A percentile compares a stretch with the other conserved stretches of the same genome.
Conservation (phyloP, 2,797 vertebrate genomes). For the Acipenser ruthenus region DNA sequence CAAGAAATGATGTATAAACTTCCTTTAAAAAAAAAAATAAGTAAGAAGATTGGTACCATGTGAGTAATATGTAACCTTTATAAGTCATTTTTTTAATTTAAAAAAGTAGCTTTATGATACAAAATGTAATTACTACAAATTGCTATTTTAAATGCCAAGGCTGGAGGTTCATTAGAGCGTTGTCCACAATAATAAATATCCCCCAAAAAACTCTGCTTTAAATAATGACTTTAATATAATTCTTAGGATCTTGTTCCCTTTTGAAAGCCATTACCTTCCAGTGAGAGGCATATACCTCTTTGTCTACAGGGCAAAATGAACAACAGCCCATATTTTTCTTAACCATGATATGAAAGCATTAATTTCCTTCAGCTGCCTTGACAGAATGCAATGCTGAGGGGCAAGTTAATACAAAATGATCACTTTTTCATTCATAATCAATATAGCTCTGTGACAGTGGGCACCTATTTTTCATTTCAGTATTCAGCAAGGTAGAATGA, state of each 20-base stretch:
- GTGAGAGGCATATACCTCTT: slow-evolving; percentile 58
- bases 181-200: slow-evolving; percentile 60
- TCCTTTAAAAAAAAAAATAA: too few relatives aligned
- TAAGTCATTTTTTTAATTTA: slow-evolving; percentile 44
- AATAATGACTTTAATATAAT: slow-evolving; percentile 83
- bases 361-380: slow-evolving; percentile 68
- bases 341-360: slow-evolving; percentile 68
- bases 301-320: slow-evolving; percentile 71
- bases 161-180: slow-evolving; percentile 64
- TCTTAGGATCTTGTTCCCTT: slow-evolving; percentile 54
- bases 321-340: slow-evolving; percentile 76
- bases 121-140: slow-evolving; percentile 63
- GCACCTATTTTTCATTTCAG: slow-evolving; percentile 66
- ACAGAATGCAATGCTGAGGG: slow-evolving; percentile 60
- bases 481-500: slow-evolving; percentile 58
- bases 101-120: slow-evolving; percentile 37
- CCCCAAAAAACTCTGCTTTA: slow-evolving; percentile 47
- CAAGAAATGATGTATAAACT: too few relatives aligned
- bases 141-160: slow-evolving; percentile 65
- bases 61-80: too few relatives aligned
- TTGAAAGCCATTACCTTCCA: slow-evolving; percentile 67
- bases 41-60: too few relatives aligned
- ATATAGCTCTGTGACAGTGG: slow-evolving; percentile 65
- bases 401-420: slow-evolving; percentile 79
- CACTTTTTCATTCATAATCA: slow-evolving; percentile 81